Evolutionary conservation across 1,140 invertebrate genomes (phyloP).

Genomic region (Anthonomus grandis): DNA sequence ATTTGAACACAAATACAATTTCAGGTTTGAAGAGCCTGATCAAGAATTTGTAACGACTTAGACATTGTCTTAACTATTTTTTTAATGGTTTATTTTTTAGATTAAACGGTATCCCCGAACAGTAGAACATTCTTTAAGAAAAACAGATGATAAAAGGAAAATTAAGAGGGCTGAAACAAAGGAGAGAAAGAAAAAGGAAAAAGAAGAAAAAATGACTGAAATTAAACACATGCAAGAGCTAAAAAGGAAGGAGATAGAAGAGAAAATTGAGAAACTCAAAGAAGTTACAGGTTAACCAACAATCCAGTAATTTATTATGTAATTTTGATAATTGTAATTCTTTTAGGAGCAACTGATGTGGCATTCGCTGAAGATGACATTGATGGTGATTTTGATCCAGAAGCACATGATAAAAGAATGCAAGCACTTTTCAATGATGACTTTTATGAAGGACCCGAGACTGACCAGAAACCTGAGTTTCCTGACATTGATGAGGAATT

Average conservation of each 20-base stretch:
- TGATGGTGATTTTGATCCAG: constrained; percentile 90
- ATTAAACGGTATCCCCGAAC: constrained; percentile 88
- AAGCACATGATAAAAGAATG: constrained; percentile 86
- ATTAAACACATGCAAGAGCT: constrained; percentile 81
- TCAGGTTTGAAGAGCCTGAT: constrained; percentile 95
- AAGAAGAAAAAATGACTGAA: constrained; percentile 79
- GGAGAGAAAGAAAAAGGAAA: constrained; percentile 78
- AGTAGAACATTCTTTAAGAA: constrained; percentile 77
- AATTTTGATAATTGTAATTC: background rate
- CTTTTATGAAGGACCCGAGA: constrained; percentile 73
- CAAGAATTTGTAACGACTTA: constrained; percentile 82
- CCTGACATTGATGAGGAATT: constrained; percentile 75
- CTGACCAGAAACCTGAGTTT: constrained; percentile 77
- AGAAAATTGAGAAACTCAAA: constrained; percentile 84
- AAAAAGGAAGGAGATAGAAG: constrained; percentile 86
- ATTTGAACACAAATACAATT: constrained; percentile 96
- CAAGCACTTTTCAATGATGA: constrained; percentile 79
- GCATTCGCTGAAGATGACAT: constrained; percentile 60
- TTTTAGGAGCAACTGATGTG: constrained; percentile 29
- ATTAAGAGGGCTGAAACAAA: constrained; percentile 73
- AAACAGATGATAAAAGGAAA: constrained; percentile 74
- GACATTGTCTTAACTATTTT: background rate
- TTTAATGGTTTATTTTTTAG: constrained; percentile 49
- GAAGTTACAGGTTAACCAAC: too few species aligned
- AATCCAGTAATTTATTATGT: constrained; percentile 43